Percentiles rank a stretch among this genome's conserved stretches.
These are phyloP conservation scores for Bubo blakistoni DNA, from an alignment of 2,113 vertebrate species.

Conservation along the genomic window DNA sequence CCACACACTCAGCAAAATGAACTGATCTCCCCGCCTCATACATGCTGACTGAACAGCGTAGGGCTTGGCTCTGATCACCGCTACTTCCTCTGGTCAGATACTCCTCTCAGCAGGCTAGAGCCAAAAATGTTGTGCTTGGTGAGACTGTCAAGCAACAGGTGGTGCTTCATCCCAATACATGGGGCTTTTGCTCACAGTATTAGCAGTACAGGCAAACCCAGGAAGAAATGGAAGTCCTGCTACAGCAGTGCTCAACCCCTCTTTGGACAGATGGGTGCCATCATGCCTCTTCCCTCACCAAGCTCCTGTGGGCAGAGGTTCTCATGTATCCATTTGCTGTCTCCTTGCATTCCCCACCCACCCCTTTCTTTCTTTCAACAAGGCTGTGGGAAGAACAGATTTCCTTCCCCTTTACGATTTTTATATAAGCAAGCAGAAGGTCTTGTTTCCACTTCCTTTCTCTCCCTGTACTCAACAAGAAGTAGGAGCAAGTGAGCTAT, in stretches of 20 bases:
- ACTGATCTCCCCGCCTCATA: background rate
- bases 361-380: background rate
- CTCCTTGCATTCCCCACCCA: fast-evolving
- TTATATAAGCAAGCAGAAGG: background rate
- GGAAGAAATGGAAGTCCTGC: background rate
- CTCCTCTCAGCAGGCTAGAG: background rate
- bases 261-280: background rate
- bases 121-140: background rate
- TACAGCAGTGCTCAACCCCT: background rate
- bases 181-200: background rate
- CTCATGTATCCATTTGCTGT: background rate
- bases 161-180: background rate
- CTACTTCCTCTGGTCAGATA: background rate
- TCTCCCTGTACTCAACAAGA: background rate
- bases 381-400: background rate
- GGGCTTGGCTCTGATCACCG: background rate
- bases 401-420: background rate
- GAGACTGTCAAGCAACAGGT: background rate
- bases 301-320: background rate
- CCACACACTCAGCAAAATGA: background rate
- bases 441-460: background rate
- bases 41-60: fast-evolving
- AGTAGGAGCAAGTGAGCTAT: background rate
- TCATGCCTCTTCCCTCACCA: background rate
- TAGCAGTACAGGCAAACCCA: background rate